Base-by-base conservation (phyloP, 2,888 invertebrate species). In the Frankliniella fusca region DNA sequence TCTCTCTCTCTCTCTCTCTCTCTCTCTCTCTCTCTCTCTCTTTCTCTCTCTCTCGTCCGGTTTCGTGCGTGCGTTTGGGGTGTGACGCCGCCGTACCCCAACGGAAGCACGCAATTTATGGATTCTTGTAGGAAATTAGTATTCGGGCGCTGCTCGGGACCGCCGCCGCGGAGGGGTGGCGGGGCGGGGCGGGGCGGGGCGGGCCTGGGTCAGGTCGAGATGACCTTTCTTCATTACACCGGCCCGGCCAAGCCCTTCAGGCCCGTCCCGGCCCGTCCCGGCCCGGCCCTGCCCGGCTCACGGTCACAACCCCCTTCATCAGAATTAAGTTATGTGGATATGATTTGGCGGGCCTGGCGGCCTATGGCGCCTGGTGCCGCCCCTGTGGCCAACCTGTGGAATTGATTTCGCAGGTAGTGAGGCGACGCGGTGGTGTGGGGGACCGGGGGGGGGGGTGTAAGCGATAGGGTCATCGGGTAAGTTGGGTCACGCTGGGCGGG, bases 71-170 rank as follows among this genome's bases (percentile, higher is more conserved):
- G 48, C 50, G 81, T 81, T 54, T 81, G 27, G 81, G 81, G 54
- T 11, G 8, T 54, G 18, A 38, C 38, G 38, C 38, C 38, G 5
- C 38, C 38, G 38, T 38, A 5, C 38, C 38, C 38, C 38, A 38
- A 38, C 38, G 38, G 38, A 38, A 38, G 38, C 38, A 38, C 2
- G 38, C 38, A 76, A 76, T 76, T 76, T 76, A 76, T 76, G 70
- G 70, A 76, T 76, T 76, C 70, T 76, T 76, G 70, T 76, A 76
- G 70, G 70, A 76, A 70, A 76, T 76, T 76, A 76, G 70, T 76
- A 27, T 76, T 23, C 70, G 23, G 70, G 70, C 70, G 27, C 9
- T 76, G 70, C 70, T 61, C 18, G 61, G 54, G 18, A 54, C 5
- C 18, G 54, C 54, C 18, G 61, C 12, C 61, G 61, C 7, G 61